These are phyloP conservation scores for Diglossa cyanea DNA, from an alignment of 2,797 vertebrate genomes.

Conservation along the genomic window DNA sequence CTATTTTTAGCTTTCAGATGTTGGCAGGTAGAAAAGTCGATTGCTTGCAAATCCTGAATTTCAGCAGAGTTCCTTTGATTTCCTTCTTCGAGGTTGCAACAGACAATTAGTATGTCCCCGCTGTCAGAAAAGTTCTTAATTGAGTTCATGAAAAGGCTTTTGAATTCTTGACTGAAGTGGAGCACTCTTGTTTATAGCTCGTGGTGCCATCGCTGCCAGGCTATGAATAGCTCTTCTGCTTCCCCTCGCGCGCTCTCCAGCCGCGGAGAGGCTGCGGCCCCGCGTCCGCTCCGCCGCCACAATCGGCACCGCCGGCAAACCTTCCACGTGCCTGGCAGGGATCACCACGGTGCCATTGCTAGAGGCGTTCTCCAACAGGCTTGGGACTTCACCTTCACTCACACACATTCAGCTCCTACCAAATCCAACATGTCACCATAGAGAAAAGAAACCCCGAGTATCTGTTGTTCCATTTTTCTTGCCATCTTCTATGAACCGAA, in stretches of 20 bases:
- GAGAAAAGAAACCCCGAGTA: not conserved
- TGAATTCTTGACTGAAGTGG: slow-evolving; percentile 60
- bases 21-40: slow-evolving; percentile 32
- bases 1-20: slow-evolving; percentile 43
- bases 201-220: not conserved
- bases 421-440: not conserved
- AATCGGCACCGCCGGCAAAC: accelerated
- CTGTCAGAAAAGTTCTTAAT: slow-evolving; percentile 66
- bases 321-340: not conserved
- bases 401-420: not conserved
- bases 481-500: not conserved
- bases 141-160: slow-evolving; percentile 59
- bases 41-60: slow-evolving; percentile 25
- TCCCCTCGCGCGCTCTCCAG: not conserved
- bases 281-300: not conserved
- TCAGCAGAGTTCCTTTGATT: slow-evolving; percentile 29
- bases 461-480: not conserved
- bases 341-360: not conserved
- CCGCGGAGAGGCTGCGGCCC: not conserved
- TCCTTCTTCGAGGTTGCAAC: not conserved
- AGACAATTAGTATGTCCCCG: slow-evolving; percentile 8
- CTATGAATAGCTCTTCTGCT: not conserved
- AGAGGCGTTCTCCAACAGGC: accelerated
- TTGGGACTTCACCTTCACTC: not conserved
- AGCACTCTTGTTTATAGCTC: slow-evolving; percentile 8